Conservation (phyloP, 2,797 vertebrate species). For the Erithacus rubecula region DNA sequence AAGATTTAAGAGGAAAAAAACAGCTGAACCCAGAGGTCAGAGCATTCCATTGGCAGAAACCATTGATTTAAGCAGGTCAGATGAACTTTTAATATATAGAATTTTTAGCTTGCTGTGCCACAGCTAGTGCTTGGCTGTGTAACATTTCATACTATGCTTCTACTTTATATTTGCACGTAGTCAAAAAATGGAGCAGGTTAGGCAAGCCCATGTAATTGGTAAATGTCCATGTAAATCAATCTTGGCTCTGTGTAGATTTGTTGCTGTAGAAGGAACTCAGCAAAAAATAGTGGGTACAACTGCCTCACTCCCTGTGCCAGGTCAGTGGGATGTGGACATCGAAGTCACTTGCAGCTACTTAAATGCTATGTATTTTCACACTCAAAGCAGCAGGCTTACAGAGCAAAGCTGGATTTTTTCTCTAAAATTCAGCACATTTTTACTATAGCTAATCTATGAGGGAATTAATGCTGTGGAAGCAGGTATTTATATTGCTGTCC, state of each 20-base stretch:
- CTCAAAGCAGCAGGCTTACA: background rate
- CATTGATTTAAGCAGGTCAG: background rate
- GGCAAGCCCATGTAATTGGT: background rate
- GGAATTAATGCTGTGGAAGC: background rate
- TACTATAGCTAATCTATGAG: background rate
- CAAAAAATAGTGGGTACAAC: background rate
- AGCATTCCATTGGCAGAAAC: background rate
- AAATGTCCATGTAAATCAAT: background rate
- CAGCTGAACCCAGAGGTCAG: background rate
- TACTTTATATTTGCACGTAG: background rate
- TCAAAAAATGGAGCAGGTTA: background rate
- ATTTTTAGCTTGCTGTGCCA: background rate
- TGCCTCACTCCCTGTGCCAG: background rate
- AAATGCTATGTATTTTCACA: background rate
- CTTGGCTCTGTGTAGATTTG: background rate
- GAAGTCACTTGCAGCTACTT: background rate
- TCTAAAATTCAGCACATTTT: constrained; percentile 1
- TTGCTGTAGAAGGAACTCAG: background rate
- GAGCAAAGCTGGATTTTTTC: background rate
- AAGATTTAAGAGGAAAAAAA: background rate
- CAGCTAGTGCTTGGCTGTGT: background rate
- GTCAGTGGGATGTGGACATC: background rate
- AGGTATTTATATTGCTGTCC: background rate
- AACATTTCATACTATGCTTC: background rate
- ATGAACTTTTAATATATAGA: background rate